phyloP scores from a whole-genome alignment of 2,888 invertebrate species.

The Melikaiella ostensackeni region DNA sequence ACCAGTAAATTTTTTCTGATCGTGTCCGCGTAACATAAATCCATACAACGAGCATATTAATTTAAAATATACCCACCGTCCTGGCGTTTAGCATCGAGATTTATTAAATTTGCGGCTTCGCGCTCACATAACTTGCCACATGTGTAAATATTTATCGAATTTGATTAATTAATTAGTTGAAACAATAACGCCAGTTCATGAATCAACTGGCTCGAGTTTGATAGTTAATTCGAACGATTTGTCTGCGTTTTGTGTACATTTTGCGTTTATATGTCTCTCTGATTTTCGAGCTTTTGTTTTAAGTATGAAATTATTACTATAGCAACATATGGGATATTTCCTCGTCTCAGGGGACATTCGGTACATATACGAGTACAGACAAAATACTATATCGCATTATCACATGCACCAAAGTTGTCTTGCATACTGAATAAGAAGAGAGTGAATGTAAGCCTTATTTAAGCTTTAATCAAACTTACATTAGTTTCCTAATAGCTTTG shows the following conservation, averaged over 20 bases:
- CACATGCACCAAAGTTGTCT: background rate
- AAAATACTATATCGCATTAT: background rate
- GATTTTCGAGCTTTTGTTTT: background rate
- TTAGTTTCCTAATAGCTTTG: background rate
- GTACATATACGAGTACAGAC: too few relatives aligned
- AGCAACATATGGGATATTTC: background rate
- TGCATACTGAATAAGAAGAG: conserved; percentile 1
- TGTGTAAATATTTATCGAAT: conserved; percentile 29
- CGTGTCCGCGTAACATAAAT: background rate
- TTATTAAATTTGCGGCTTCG: conserved; percentile 36
- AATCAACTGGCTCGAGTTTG: background rate
- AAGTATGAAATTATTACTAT: background rate
- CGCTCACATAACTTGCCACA: conserved; percentile 23
- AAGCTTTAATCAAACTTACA: background rate
- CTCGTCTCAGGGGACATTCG: background rate
- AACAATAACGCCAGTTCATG: conserved; percentile 7
- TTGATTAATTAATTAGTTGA: conserved; percentile 24
- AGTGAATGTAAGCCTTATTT: background rate
- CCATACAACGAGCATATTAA: background rate
- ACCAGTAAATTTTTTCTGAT: conserved; percentile 18
- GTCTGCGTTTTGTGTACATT: conserved; percentile 1
- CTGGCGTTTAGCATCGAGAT: conserved; percentile 11
- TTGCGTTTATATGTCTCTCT: background rate
- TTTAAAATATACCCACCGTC: background rate
- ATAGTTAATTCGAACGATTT: background rate